Percentiles rank a stretch among this genome's conserved stretches.
Conservation (phyloP, 2,797 vertebrate genomes). For the Epinephelus coioides region DNA sequence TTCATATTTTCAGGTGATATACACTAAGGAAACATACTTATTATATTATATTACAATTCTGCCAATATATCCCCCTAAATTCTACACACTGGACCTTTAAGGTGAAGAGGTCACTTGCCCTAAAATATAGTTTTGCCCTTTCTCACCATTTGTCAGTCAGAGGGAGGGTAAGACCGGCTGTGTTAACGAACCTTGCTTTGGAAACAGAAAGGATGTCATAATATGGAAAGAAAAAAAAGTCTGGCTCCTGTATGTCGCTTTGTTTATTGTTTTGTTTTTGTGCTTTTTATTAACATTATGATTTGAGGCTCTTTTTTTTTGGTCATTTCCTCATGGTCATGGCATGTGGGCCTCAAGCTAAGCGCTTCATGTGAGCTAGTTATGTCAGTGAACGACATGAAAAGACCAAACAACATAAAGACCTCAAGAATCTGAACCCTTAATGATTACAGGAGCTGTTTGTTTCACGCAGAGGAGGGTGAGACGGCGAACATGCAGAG, state of each 20-base stretch:
- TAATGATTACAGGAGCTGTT: conserved; percentile 51
- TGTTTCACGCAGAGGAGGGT: conserved; percentile 41
- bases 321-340: conserved; percentile 14
- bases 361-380: conserved; percentile 24
- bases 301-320: conserved; percentile 16
- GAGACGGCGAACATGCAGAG: conserved; percentile 39
- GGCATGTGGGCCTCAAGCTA: conserved; percentile 27
- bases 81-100: neutral
- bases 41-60: no score
- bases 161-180: neutral
- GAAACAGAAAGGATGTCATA: conserved; percentile 33
- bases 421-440: conserved; percentile 61
- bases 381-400: conserved; percentile 35
- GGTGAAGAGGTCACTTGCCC: conserved; percentile 19
- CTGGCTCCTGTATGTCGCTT: conserved; percentile 37
- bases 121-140: conserved; percentile 39
- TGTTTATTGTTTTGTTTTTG: conserved; percentile 65
- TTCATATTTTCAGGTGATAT: no score
- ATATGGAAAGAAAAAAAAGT: neutral
- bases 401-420: conserved; percentile 50
- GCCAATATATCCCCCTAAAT: no score
- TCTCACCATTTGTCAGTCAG: conserved; percentile 47
- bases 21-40: no score
- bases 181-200: conserved; percentile 36
- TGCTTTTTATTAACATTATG: conserved; percentile 40